Percentiles rank a stretch among this genome's conserved stretches.
These are phyloP conservation scores for Ondatra zibethicus DNA, from an alignment of 2,113 vertebrate genomes.

Conservation along the genomic window DNA sequence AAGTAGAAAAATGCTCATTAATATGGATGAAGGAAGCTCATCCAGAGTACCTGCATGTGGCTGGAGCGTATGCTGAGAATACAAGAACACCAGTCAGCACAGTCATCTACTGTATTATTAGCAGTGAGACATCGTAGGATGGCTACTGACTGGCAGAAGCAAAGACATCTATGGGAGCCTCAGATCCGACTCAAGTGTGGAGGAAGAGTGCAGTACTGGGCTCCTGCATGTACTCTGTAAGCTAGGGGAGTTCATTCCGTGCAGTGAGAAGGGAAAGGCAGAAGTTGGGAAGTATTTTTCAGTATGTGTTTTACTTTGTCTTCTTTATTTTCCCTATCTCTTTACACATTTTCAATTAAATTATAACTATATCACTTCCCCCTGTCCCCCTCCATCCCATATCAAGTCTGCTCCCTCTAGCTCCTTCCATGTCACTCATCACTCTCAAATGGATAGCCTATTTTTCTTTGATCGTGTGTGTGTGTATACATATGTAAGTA, in stretches of 20 bases:
- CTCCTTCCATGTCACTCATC: not conserved
- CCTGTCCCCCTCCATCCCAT: not conserved
- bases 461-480: not conserved
- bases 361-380: not conserved
- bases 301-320: not conserved
- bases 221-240: not conserved
- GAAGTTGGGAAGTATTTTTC: not conserved
- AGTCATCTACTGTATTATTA: not conserved
- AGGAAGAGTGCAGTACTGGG: not conserved
- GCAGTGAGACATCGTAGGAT: not conserved
- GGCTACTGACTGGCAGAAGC: not conserved
- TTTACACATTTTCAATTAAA: not conserved
- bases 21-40: not conserved
- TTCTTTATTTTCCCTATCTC: not conserved
- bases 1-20: not conserved
- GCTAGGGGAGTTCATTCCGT: not conserved
- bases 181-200: not conserved
- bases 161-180: not conserved
- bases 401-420: not conserved
- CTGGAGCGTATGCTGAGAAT: not conserved
- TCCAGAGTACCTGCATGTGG: not conserved
- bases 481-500: not conserved
- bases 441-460: not conserved
- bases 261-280: not conserved
- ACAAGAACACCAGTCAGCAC: not conserved